Evolutionary conservation across 2,797 vertebrate species (phyloP), one percentile per base, ranked within the genome.

Genomic region (Crax fasciolata): DNA sequence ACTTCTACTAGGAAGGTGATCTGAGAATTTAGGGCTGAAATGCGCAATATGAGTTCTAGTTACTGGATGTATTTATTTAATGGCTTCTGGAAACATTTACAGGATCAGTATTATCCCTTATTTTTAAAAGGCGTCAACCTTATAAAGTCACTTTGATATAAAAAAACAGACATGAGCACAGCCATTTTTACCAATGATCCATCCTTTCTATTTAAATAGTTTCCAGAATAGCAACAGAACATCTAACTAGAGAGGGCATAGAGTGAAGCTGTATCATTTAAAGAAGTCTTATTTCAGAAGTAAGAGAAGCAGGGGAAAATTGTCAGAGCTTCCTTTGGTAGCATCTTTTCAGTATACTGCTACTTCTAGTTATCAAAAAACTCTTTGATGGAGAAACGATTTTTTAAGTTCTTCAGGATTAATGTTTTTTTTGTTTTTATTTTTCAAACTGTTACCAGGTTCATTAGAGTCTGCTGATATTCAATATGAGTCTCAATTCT

Each of bases 1-100:
- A 55, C 54, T 65, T 79, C 28, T 84, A 30, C 41, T 68, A 68
- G 74, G 58, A 81, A 81, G 13, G 20, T 43, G 63, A 65, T 67
- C 41, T 87, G 67, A 89, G 55, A 84, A 70, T 79, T 82, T 51
- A 48, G 72, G 35, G n/a, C 25, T 82, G 68, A 80, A 89, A 85
- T 55, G 1, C 63, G 35, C 11, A 62, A 35, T 39, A 30, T 57
- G 39, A 62, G 61, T 30, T 70, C 58, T 32, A 38, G 13, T 62
- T 70, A 76, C 8, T 63, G n/a, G 6, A 5, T 51, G 3, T 38
- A 51, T 79, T 63, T 79, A 28, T 30, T 58, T 30, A 67, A 44
- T 6, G 17, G 24, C 38, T 83, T 89, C 87, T 74, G 38, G 8
- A 83, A 85, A 67, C 13, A 25, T 24, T 46, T 39, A 44, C 15